Conservation (phyloP, 2,888 invertebrate species). For the Xestia xanthographa region DNA sequence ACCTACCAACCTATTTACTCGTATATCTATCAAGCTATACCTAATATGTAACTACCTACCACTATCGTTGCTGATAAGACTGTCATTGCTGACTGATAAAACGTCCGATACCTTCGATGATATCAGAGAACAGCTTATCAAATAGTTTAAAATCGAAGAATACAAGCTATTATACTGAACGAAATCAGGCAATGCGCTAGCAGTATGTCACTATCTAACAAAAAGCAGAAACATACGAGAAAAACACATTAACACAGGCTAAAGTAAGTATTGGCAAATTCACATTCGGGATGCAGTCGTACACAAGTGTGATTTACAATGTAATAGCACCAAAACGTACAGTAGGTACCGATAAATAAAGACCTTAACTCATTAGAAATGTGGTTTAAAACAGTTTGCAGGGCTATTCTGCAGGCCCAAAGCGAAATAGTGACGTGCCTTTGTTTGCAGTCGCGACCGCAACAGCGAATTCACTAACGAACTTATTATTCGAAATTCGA, state of each 20-base stretch:
- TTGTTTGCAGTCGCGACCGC: conserved; percentile 75
- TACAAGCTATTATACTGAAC: not conserved
- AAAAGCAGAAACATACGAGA: conserved; percentile 16
- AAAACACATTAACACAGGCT: conserved; percentile 8
- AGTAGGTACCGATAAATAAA: conserved; percentile 11
- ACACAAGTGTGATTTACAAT: conserved; percentile 50
- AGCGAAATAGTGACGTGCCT: conserved; percentile 77
- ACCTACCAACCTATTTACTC: not conserved
- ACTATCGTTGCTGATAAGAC: not conserved
- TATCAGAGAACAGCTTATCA: conserved; percentile 3
- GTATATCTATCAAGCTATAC: not conserved
- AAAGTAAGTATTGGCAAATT: conserved; percentile 33
- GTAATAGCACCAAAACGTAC: conserved; percentile 28
- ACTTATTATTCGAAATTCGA: conserved; percentile 82
- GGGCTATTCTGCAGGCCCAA: conserved; percentile 67
- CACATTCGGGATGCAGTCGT: conserved; percentile 37
- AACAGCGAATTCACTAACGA: conserved; percentile 81
- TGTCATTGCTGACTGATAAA: conserved; percentile 4
- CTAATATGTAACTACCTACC: conserved; percentile 12
- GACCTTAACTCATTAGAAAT: conserved; percentile 39
- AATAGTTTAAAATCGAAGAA: not conserved
- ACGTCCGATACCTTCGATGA: not conserved
- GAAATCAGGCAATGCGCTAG: not conserved
- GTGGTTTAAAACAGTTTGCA: conserved; percentile 43
- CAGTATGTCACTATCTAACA: conserved; percentile 10